These are phyloP conservation scores for Heliconius cydno DNA, from an alignment of 2,888 invertebrate species.

Conservation along the genomic window DNA sequence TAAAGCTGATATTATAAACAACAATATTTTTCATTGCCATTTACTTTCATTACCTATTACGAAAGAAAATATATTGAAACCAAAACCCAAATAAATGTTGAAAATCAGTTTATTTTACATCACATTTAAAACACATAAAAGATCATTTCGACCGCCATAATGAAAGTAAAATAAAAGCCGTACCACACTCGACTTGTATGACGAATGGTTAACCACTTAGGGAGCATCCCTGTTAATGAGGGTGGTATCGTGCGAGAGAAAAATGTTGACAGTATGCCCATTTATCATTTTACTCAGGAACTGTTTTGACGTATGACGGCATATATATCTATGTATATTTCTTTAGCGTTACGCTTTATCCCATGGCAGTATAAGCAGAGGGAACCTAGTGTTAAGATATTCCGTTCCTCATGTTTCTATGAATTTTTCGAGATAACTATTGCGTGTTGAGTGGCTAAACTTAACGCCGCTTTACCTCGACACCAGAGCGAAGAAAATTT, in stretches of 20 bases:
- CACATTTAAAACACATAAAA: background rate
- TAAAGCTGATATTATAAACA: background rate
- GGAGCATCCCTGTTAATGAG: conserved; percentile 41
- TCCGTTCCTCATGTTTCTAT: too few species aligned
- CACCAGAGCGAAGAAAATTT: too few species aligned
- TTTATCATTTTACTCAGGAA: conserved; percentile 5
- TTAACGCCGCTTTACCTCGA: too few species aligned
- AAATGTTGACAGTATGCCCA: conserved; percentile 2
- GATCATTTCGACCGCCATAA: conserved; percentile 19
- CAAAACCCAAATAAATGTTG: background rate
- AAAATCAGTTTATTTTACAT: conserved; percentile 2
- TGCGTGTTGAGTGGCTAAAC: too few species aligned
- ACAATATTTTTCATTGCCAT: background rate
- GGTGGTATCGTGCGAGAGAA: conserved; percentile 23
- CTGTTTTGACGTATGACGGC: background rate
- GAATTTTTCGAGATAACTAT: too few species aligned
- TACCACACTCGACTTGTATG: conserved; percentile 32
- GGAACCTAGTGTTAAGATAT: too few species aligned
- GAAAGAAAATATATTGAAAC: background rate
- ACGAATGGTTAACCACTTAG: conserved; percentile 42
- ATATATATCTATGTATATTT: background rate
- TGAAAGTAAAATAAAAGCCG: conserved; percentile 32
- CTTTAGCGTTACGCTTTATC: background rate
- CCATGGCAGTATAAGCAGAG: background rate
- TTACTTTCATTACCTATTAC: background rate